These are phyloP conservation scores for Polypterus senegalus DNA, from an alignment of 2,113 vertebrate genomes.

Conservation along the genomic window DNA sequence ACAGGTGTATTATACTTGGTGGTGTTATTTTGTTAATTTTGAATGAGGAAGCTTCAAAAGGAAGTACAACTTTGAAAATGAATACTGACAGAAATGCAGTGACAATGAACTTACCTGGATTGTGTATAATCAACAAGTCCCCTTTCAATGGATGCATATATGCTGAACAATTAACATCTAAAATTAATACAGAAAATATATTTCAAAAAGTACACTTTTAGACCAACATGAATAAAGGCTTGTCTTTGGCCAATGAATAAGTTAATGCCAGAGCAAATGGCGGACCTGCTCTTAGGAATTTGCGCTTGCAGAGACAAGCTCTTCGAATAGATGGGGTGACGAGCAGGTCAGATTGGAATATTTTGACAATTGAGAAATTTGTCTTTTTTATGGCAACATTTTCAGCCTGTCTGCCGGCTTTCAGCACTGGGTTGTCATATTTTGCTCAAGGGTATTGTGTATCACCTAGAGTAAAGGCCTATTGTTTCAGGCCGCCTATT, in stretches of 20 bases:
- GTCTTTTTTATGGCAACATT: constrained; percentile 24
- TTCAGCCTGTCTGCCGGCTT: constrained; percentile 29
- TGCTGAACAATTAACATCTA: too few relatives aligned
- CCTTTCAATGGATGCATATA: too few relatives aligned
- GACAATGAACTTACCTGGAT: too few relatives aligned
- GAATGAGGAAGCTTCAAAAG: too few relatives aligned
- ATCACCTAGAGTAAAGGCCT: constrained; percentile 40
- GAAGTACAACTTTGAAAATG: too few relatives aligned
- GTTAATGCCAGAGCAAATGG: neutral
- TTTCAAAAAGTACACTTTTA: neutral
- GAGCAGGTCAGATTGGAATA: constrained; percentile 14
- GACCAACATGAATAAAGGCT: neutral
- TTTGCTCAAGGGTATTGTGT: constrained; percentile 38
- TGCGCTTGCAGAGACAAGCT: constrained; percentile 42
- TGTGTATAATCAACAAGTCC: too few relatives aligned
- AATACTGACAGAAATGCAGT: too few relatives aligned
- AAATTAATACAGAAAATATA: too few relatives aligned
- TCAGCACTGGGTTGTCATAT: constrained; percentile 16
- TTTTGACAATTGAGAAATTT: constrained; percentile 21
- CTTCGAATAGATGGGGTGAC: constrained; percentile 17
- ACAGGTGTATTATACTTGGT: too few relatives aligned
- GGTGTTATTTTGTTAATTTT: too few relatives aligned
- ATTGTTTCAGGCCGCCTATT: constrained; percentile 52
- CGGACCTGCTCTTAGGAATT: constrained; percentile 25
- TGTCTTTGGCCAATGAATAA: neutral